Base-by-base conservation (phyloP, 2,797 vertebrate genomes). In the Anableps anableps region DNA sequence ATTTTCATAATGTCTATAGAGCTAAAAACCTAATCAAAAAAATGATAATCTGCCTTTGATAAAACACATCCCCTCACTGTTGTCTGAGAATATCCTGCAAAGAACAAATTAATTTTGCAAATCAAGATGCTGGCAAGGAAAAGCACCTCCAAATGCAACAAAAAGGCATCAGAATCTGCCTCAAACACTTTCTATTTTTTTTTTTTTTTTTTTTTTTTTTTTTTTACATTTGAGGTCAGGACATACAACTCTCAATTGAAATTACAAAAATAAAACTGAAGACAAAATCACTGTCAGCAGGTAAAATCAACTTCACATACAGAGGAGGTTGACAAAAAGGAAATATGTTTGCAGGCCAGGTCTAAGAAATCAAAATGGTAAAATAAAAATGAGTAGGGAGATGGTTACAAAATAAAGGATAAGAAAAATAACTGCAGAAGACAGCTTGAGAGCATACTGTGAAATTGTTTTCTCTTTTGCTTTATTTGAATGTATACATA, bases 301-400 rank as follows among this genome's bases (percentile, higher is more conserved):
- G 34, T 72, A 47, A 29, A 48, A 21, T 50, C 36, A 66, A 68
- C 71, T 83, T 75, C 84, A 88, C 74, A 73, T 85, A 74, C 60
- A 47, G 83, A 78, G 3, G 13, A 79, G 13, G 50, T 74, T 77
- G 76, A 88, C 77, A 87, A 26, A 80, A 19, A 26, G 72, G 70
- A 78, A 82, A 14, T 58, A 41, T 81, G 79, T 85, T 70, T 82
- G 66, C 51, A 43, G 74, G 72, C 60, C 51, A 75, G 74, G 68
- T 75, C 41, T 51, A 53, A 81, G 13, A 79, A 87, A 66, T 74
- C 41, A 79, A n/a, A 31, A 71, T 58, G 31, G 53, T 38, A 81
- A 75, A 36, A 14, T 68, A 13, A 41, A 41, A 13, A 11, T 17
- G 2, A 60, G 36, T 68, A 68, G 34, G 10, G 21, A 74, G 26